Percentiles rank a stretch among this genome's conserved stretches.
These are phyloP conservation scores for Scaptomyza flava DNA, from an alignment of 2,888 invertebrate genomes.

Conservation along the genomic window DNA sequence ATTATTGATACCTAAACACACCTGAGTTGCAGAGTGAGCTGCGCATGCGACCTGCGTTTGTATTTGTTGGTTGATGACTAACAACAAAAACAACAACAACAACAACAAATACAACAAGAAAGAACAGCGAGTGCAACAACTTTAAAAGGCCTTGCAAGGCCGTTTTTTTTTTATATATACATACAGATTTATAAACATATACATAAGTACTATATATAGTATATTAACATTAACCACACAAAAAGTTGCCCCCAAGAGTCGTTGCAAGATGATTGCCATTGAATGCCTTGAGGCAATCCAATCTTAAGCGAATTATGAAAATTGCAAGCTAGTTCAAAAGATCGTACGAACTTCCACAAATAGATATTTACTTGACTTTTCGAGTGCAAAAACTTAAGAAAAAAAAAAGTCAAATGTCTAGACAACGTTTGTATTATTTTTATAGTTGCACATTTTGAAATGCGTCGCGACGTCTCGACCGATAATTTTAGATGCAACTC, in stretches of 20 bases:
- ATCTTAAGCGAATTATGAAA: slow-evolving; percentile 42
- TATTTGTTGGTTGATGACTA: slow-evolving; percentile 22
- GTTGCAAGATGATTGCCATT: not conserved
- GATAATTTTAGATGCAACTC: slow-evolving; percentile 61
- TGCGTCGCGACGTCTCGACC: slow-evolving; percentile 67
- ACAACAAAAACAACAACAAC: slow-evolving; percentile 32
- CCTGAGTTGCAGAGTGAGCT: slow-evolving; percentile 23
- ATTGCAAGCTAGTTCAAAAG: slow-evolving; percentile 10
- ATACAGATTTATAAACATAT: not conserved
- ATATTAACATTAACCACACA: not conserved
- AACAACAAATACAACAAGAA: slow-evolving; percentile 26
- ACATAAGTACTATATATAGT: not conserved
- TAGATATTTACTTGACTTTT: slow-evolving; percentile 44
- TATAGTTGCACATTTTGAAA: slow-evolving; percentile 54
- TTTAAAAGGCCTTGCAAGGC: slow-evolving; percentile 83
- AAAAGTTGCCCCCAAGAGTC: slow-evolving; percentile 8
- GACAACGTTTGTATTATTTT: slow-evolving; percentile 43
- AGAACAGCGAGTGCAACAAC: slow-evolving; percentile 68
- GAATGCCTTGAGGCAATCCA: slow-evolving; percentile 22
- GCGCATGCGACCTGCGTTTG: slow-evolving; percentile 33
- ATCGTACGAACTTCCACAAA: slow-evolving; percentile 41
- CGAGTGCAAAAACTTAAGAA: slow-evolving; percentile 12
- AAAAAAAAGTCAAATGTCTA: slow-evolving; percentile 48
- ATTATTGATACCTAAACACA: slow-evolving; percentile 33
- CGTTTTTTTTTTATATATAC: slow-evolving; percentile 49